These are phyloP conservation scores for Limnephilus lunatus DNA, from an alignment of 2,888 invertebrate genomes.

Conservation along the genomic window DNA sequence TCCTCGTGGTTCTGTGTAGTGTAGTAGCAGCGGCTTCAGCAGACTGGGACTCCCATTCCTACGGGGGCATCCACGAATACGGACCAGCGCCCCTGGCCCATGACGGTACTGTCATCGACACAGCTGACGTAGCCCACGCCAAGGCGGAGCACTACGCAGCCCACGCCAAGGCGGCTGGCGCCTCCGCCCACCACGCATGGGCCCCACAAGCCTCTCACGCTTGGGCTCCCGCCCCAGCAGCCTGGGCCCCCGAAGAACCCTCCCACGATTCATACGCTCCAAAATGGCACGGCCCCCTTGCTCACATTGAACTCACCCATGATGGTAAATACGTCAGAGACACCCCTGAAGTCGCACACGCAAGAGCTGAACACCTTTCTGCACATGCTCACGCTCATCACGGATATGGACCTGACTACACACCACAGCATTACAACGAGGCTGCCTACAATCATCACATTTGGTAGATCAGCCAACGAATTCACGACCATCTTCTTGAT, in stretches of 20 bases:
- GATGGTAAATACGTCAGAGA: conserved; percentile 78
- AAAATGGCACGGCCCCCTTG: conserved; percentile 66
- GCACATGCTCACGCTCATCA: conserved; percentile 74
- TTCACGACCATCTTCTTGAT: neutral
- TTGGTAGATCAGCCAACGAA: neutral
- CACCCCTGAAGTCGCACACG: conserved; percentile 77
- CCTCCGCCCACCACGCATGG: conserved; percentile 49
- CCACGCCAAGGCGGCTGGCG: conserved; percentile 56
- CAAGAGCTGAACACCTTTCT: conserved; percentile 74
- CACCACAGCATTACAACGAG: conserved; percentile 25
- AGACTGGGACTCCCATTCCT: conserved; percentile 53
- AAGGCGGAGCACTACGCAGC: conserved; percentile 77
- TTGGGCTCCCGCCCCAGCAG: conserved; percentile 52
- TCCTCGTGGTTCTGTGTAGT: conserved; percentile 53
- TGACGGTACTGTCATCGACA: conserved; percentile 63
- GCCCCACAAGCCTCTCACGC: conserved; percentile 38
- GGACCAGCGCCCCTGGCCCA: conserved; percentile 63
- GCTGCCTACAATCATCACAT: conserved; percentile 49
- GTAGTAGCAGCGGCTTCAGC: conserved; percentile 60
- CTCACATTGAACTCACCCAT: conserved; percentile 74
- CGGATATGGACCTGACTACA: conserved; percentile 33
- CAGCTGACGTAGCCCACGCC: conserved; percentile 61
- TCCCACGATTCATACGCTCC: conserved; percentile 21
- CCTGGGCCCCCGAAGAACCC: conserved; percentile 56
- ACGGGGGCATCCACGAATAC: conserved; percentile 50